Base-by-base conservation (phyloP, 2,797 vertebrate genomes). In the Novumbra hubbsi region DNA sequence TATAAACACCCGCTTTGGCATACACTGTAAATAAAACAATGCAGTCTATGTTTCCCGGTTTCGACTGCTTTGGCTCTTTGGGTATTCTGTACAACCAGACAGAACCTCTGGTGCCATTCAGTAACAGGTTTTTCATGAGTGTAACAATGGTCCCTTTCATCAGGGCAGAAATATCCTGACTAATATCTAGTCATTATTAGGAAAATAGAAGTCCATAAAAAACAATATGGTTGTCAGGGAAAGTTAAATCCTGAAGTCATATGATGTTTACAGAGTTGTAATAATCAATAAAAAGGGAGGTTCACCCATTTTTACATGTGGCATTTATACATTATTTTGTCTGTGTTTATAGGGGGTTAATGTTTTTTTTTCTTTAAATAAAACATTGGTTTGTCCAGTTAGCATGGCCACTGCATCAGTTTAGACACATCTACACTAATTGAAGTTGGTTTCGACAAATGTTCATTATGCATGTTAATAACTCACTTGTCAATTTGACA, bases 181-280 rank as follows among this genome's bases (percentile, higher is more conserved):
- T 45, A 68, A 68, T 15, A 48, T 64, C 14, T 64, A 57, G 21
- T 21, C 55, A 57, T 57, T 24, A 24, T 57, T 9, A 57, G 19
- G 52, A 57, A n/a, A 57, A 57, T 64, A 28, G 24, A 64, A 17
- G 27, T 15, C 21, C 27, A 24, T 27, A 63, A 63, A 14, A 63
- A 63, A 12, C 21, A 80, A 49, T 76, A 17, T 64, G 16, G 16
- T 24, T 57, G 52, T 57, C 52, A 21, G 55, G 5, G 55, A 60
- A 28, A 30, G 62, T 76, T 41, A 69, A 63, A 75, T 45, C 73
- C 24, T n/a, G 12, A 78, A 38, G 16, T 67, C 77, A 75, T 76
- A 75, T 28, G 62, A 9, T 72, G 74, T 72, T 57, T 78, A 83
- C 65, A 90, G 84, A 82, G 74, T 75, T 32, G 69, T 52, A 64